Percentiles rank a stretch among this genome's conserved stretches.
Evolutionary conservation across 2,113 vertebrate genomes (phyloP).

Genomic region (Aspiorhynchus laticeps): DNA sequence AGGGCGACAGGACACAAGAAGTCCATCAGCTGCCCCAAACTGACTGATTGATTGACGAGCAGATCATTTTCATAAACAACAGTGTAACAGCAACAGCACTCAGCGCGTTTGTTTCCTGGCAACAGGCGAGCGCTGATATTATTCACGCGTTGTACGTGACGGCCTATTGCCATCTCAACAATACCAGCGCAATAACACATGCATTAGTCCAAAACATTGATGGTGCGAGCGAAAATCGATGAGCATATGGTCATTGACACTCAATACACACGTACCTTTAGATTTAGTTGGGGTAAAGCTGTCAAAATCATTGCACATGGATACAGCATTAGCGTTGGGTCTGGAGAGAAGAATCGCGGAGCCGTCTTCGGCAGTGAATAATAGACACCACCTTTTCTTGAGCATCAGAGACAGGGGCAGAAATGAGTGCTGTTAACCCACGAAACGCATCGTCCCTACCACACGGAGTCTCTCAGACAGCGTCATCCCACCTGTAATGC

Average conservation of each 20-base stretch:
- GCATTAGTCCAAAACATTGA: not conserved
- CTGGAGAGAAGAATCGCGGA: slow-evolving; percentile 23
- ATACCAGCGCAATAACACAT: not conserved
- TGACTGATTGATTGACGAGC: slow-evolving; percentile 24
- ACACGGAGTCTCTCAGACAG: slow-evolving; percentile 27
- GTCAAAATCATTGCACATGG: slow-evolving; percentile 62
- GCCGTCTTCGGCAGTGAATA: slow-evolving; percentile 39
- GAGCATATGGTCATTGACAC: not conserved
- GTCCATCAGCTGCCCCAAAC: not conserved
- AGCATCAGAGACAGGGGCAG: slow-evolving; percentile 26
- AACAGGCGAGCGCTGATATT: slow-evolving; percentile 57
- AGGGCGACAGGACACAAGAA: slow-evolving; percentile 4
- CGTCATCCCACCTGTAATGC: slow-evolving; percentile 55
- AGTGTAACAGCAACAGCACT: slow-evolving; percentile 31
- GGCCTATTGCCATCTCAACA: slow-evolving; percentile 25
- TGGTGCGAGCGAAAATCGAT: not conserved
- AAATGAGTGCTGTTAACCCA: slow-evolving; percentile 38
- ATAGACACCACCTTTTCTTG: slow-evolving; percentile 25
- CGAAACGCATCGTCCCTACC: slow-evolving; percentile 42
- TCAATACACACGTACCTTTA: slow-evolving; percentile 53
- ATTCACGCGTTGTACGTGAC: slow-evolving; percentile 41
- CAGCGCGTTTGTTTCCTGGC: slow-evolving; percentile 56
- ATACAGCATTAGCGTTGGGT: slow-evolving; percentile 33
- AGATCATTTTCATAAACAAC: slow-evolving; percentile 39
- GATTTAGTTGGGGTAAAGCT: slow-evolving; percentile 59